Base-by-base conservation (phyloP, 2,888 invertebrate species). In the Leucoma salicis region DNA sequence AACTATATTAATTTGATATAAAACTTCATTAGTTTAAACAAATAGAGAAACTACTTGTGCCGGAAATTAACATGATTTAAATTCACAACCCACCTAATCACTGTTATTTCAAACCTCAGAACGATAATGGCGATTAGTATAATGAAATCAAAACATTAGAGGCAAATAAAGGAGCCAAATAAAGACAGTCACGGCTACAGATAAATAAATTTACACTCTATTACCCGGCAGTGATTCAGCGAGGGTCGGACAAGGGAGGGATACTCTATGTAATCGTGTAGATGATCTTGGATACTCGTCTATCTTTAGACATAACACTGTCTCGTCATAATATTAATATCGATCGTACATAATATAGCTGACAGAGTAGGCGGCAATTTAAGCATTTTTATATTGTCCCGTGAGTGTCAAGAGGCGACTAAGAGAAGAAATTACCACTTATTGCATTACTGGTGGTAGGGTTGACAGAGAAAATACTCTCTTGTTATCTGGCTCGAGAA, bases 181-280 rank as follows among this genome's bases (percentile, higher is more conserved):
- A 57, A 54, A 61, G 51, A 57, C 52, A 54, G 54, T 46, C 50
- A 50, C 39, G 43, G 46, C 33, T 16, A 28, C 31, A 66, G 74
- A 78, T 80, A 78, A 73, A 74, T 76, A 74, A 71, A 76, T 78
- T 80, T 75, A 74, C 81, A 78, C 77, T 69, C 74, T 80, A 81
- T 82, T 82, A 80, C 67, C 59, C 62, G 42, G 57, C 58, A 62
- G 71, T 81, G 83, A 82, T 71, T 82, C 82, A 78, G 78, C 82
- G 70, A 69, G 49, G 57, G 58, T 64, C 54, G 48, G 44, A 14
- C 44, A 52, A 49, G 46, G 45, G 58, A 57, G 49, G 53, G 60
- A 53, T 35, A 36, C 33, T 43, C 27, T 39, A 25, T 31, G 31
- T 43, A 43, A 44, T 44, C 35, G 35, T 14, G 15, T 13, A 28